Evolutionary conservation across 2,888 invertebrate species (phyloP), one percentile per base, ranked within the genome.

Genomic region (Caenorhabditis sp.): DNA sequence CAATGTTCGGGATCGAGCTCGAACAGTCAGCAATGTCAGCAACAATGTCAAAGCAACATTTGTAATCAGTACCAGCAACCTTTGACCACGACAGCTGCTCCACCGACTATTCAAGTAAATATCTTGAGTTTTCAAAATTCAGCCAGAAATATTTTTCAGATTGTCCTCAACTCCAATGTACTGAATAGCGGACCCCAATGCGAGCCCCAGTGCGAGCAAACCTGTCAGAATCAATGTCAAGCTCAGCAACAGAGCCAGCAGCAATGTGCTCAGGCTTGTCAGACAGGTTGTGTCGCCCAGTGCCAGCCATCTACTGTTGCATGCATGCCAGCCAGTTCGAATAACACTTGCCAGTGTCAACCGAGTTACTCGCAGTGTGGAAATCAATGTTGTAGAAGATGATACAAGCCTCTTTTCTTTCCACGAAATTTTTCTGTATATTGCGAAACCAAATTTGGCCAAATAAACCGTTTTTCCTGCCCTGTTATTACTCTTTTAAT

Each of bases 201-300:
- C 28, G 82, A 82, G 19, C 82, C 82, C 1, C 77, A 79, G 61
- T 82, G 82, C 41, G 82, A 82, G 24, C 54, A 77, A 3, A 68
- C 82, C 6, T 82, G 82, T 47, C 82, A 82, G 49, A 63, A 61
- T 14, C 82, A 82, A 56, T 82, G 82, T 22, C 72, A 73, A 49
- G 54, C 82, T 61, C 82, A 82, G 41, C 77, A 79, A 58, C 73
- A 82, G 22, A 68, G 68, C 24, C 61, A 69, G 28, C 73, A 63
- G 16, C 82, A 82, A 41, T 82, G 82, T 64, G 82, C 82, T 7
- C 82, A 82, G 41, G 82, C 82, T 1, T 82, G 82, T 59, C 82
- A 82, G 54, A 74, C 82, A 1, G 74, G 82, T 49, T 82, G 82
- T 63, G 74, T 82, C 0, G 1, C 41, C 16, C 82, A 82, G 24